Conservation (phyloP, 2,113 vertebrate genomes). For the Sphyrna mokarran region DNA sequence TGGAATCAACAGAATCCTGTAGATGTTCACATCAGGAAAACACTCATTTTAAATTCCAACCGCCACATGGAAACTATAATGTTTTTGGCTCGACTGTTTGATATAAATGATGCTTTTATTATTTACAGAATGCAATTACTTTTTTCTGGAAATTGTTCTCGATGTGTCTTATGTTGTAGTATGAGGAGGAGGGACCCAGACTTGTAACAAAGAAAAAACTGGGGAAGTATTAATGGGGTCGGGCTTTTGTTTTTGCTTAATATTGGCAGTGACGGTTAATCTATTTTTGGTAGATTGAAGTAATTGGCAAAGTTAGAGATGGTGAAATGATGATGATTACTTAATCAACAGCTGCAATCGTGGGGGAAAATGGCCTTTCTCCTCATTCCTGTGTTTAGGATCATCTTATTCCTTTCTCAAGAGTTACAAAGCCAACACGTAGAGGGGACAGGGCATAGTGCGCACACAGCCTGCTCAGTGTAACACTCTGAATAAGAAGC, state of each 20-base stretch:
- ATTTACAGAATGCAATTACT: background rate
- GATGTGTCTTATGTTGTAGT: background rate
- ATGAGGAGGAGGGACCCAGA: background rate
- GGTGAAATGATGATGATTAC: background rate
- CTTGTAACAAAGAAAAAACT: background rate
- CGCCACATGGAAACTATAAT: slow-evolving; percentile 6
- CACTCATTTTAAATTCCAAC: background rate
- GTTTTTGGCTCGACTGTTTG: background rate
- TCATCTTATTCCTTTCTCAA: background rate
- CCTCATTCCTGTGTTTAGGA: background rate
- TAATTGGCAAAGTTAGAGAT: background rate
- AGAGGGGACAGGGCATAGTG: no score
- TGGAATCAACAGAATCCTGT: background rate
- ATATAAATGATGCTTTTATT: background rate
- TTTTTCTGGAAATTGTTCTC: background rate
- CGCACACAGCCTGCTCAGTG: background rate
- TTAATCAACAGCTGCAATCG: background rate
- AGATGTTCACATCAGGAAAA: background rate
- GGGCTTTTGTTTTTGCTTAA: background rate
- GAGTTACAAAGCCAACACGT: no score
- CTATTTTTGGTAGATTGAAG: background rate
- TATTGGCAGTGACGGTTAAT: background rate
- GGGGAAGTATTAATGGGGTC: background rate
- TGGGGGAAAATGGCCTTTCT: background rate
- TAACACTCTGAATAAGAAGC: background rate